Conservation (phyloP, 2,888 invertebrate genomes). For the Leucophenga montana region DNA sequence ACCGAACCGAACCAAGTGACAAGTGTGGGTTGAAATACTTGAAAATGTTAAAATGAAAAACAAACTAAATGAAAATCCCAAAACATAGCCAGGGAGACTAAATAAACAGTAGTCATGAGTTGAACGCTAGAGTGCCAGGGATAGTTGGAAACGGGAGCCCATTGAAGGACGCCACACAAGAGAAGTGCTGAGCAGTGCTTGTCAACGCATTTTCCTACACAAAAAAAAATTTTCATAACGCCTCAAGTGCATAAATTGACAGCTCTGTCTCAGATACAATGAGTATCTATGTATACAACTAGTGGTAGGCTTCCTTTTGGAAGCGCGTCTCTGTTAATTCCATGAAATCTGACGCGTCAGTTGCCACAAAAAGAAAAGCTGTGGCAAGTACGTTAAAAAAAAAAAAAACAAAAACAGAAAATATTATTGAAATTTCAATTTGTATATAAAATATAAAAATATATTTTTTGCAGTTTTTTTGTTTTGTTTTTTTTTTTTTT, state of each 20-base stretch:
- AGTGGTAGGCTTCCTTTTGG: conserved; percentile 50
- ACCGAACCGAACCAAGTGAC: conserved; percentile 5
- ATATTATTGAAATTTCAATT: conserved; percentile 52
- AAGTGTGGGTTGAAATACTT: conserved; percentile 18
- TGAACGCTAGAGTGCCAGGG: neutral
- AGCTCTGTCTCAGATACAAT: conserved; percentile 34
- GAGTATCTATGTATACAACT: no score
- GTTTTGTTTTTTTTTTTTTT: conserved; percentile 4
- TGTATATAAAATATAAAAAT: conserved; percentile 38
- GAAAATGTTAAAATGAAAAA: neutral
- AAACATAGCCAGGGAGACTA: conserved; percentile 53
- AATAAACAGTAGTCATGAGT: conserved; percentile 52
- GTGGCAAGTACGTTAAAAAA: conserved; percentile 3
- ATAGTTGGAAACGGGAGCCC: neutral
- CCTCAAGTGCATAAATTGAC: conserved; percentile 29
- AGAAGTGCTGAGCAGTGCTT: conserved; percentile 24
- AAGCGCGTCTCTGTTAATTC: conserved; percentile 55
- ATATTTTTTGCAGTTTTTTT: conserved; percentile 29
- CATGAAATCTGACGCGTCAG: conserved; percentile 53
- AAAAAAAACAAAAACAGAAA: conserved; percentile 25
- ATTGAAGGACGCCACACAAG: conserved; percentile 14
- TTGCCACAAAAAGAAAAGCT: conserved; percentile 42
- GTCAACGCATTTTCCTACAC: conserved; percentile 24
- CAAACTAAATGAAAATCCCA: neutral
- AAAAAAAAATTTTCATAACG: conserved; percentile 7